Base-by-base conservation (phyloP, 2,113 vertebrate species). In the Catharus fuscescens region DNA sequence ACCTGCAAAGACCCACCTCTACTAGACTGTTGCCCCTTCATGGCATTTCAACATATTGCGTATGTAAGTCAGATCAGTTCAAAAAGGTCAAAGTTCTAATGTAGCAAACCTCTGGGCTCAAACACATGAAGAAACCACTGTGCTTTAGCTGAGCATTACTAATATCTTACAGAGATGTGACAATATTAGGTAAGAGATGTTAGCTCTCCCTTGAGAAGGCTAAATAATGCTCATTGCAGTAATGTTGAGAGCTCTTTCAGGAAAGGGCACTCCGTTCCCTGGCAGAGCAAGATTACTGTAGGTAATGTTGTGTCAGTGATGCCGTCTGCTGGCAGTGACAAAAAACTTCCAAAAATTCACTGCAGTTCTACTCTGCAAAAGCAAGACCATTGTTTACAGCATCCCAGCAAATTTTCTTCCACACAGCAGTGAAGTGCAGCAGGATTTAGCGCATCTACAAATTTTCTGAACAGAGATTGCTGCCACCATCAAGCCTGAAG, bases 31-130 rank as follows among this genome's bases (percentile, higher is more conserved):
- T 29, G 8, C 28, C 29, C 45, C 28, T 88, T 64, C 1, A 3
- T 3, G 25, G 23, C 19, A 25, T 60, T 92, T 72, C 54, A 60
- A 52, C 10, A 16, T 5, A 15, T 1, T 1, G 0, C 3, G 1
- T 17, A 24, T 31, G 25, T 40, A 72, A 73, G 38, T 18, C 28
- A 52, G 31, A 71, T 25, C 20, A 66, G 23, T 14, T 69, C 12
- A 66, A n/a, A 28, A 87, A 50, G 11, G 76, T 12, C 10, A 32
- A 72, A 1, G 23, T 52, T 52, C 29, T 26, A 38, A 71, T 0
- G 1, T 0, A 44, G 28, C 47, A 79, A 42, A 12, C 5, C 26
- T 44, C 47, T 67, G 47, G 61, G 34, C 47, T 76, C 23, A 54
- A 34, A 71, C 2, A 38, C 3, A 54, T 2, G 36, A 57, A 44